Evolutionary conservation across 2,797 vertebrate species (phyloP).

Genomic region (Discoglossus pictus): DNA sequence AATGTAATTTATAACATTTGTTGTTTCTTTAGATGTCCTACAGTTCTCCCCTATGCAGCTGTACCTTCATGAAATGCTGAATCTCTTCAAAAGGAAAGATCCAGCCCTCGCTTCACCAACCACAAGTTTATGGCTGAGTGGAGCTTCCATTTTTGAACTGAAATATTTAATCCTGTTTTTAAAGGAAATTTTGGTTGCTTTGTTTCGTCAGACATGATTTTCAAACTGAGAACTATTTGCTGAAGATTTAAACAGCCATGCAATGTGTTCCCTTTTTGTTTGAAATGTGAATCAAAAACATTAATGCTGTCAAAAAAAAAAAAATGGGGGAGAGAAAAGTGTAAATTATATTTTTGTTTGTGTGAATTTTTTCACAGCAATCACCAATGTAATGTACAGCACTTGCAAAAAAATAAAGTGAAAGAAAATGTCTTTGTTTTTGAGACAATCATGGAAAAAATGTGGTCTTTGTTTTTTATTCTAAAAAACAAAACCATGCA

Average conservation of each 20-base stretch:
- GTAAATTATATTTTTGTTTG: constrained; percentile 44
- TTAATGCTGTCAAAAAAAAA: constrained; percentile 34
- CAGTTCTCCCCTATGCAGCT: constrained; percentile 28
- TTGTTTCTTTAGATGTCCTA: constrained; percentile 24
- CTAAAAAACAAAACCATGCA: too few relatives aligned
- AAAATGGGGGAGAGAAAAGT: constrained; percentile 22
- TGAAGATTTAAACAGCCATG: constrained; percentile 1
- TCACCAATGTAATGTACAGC: constrained; percentile 36
- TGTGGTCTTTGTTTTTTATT: too few relatives aligned
- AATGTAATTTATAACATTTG: background rate
- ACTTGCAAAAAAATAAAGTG: constrained; percentile 44
- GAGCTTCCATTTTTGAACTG: constrained; percentile 36
- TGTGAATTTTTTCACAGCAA: constrained; percentile 41
- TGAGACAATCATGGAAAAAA: too few relatives aligned
- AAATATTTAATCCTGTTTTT: constrained; percentile 52
- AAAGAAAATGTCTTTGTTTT: constrained; percentile 1
- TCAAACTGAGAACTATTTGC: constrained; percentile 10
- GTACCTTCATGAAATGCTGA: constrained; percentile 41
- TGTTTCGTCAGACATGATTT: constrained; percentile 15
- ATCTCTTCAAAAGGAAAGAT: background rate
- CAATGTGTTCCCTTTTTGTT: constrained; percentile 18
- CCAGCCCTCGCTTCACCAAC: constrained; percentile 16
- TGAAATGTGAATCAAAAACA: constrained; percentile 13
- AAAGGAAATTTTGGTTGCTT: constrained; percentile 42
- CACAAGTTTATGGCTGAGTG: constrained; percentile 21